phyloP scores from a whole-genome alignment of 2,888 invertebrate species.

The Cephus pygmeus region DNA sequence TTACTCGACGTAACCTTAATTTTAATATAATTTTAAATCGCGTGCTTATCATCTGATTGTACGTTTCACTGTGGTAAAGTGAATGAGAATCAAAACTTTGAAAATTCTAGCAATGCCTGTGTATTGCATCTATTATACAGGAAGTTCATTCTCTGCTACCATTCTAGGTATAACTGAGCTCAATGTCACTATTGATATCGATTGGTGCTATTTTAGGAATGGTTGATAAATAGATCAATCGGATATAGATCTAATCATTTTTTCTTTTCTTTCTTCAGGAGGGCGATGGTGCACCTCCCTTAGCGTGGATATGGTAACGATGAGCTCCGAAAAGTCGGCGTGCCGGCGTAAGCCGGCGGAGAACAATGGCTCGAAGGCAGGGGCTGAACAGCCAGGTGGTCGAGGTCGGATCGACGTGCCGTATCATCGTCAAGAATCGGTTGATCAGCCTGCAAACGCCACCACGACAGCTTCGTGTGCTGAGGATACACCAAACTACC shows the following conservation, averaged over 20 bases:
- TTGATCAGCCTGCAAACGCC: slow-evolving; percentile 33
- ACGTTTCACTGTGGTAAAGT: not conserved
- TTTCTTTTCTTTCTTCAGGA: slow-evolving; percentile 51
- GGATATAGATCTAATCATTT: not conserved
- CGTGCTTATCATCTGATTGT: not conserved
- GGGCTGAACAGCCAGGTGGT: slow-evolving; percentile 40
- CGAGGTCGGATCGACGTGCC: slow-evolving; percentile 35
- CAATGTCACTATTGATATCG: not conserved
- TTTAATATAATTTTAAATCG: not conserved
- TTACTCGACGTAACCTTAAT: too few species aligned
- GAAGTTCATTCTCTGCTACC: not conserved
- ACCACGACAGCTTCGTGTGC: slow-evolving; percentile 69
- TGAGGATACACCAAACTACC: slow-evolving; percentile 88
- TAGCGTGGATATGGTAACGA: slow-evolving; percentile 75
- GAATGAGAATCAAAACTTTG: not conserved
- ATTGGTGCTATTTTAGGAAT: not conserved
- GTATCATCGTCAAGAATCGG: slow-evolving; percentile 25
- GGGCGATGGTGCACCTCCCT: slow-evolving; percentile 70
- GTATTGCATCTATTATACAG: not conserved
- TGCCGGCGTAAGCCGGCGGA: slow-evolving; percentile 71
- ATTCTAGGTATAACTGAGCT: not conserved
- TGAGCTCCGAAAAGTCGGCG: slow-evolving; percentile 74
- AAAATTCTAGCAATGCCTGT: not conserved
- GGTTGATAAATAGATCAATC: not conserved
- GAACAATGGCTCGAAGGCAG: slow-evolving; percentile 62